A percentile compares a stretch with the other conserved stretches of the same genome.
These are phyloP conservation scores for Protophormia terraenovae DNA, from an alignment of 2,888 invertebrate species.

Conservation along the genomic window DNA sequence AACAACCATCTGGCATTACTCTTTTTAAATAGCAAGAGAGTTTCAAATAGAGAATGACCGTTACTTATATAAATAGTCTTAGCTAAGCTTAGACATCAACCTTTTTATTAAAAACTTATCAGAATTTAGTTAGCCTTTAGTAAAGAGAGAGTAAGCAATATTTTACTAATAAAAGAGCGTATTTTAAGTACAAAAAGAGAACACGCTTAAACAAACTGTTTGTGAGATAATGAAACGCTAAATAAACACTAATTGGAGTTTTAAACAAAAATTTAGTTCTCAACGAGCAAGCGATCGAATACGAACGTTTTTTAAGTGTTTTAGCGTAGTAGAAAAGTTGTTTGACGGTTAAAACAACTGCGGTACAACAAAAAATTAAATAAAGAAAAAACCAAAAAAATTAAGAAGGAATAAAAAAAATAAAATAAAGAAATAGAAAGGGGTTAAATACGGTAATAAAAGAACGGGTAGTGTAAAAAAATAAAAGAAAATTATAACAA, in stretches of 20 bases:
- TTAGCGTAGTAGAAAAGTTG: constrained; percentile 31
- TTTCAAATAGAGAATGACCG: background rate
- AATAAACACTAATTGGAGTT: constrained; percentile 60
- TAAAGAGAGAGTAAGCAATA: background rate
- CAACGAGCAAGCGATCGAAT: constrained; percentile 68
- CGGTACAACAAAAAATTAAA: no score
- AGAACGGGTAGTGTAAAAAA: constrained; percentile 50
- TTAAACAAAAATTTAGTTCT: constrained; percentile 65
- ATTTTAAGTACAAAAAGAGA: background rate
- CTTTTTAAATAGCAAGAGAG: background rate
- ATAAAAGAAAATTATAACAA: background rate
- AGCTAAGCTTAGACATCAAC: constrained; percentile 46
- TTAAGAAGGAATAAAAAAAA: constrained; percentile 67
- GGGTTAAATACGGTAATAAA: constrained; percentile 68
- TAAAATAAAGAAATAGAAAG: constrained; percentile 66
- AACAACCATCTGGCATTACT: background rate
- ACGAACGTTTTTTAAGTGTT: constrained; percentile 60
- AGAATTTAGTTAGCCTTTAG: constrained; percentile 18
- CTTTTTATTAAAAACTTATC: constrained; percentile 23
- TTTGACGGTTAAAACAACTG: constrained; percentile 36
- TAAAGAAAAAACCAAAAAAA: constrained; percentile 39
- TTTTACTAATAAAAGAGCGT: background rate
- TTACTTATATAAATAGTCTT: background rate
- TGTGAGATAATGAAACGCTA: constrained; percentile 35
- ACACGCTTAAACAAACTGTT: constrained; percentile 43